Evolutionary conservation across 2,888 invertebrate species (phyloP).

Genomic region (Chloromyia formosa): DNA sequence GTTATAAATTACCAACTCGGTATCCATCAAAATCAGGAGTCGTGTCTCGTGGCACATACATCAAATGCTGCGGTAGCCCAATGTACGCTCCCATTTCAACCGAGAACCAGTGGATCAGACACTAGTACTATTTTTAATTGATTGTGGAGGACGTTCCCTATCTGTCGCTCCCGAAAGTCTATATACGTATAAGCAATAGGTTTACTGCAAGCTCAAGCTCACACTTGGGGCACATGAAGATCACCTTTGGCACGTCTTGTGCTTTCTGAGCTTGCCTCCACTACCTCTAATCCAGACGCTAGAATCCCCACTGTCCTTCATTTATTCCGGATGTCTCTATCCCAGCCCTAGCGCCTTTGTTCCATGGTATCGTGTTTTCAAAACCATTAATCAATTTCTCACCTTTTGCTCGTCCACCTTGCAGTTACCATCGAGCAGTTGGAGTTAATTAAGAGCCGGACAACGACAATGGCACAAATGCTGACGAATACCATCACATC

Average conservation of each 20-base stretch:
- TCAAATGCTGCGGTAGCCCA: neutral
- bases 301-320: no score
- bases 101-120: no score
- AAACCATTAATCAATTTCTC: conserved; percentile 38
- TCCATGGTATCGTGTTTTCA: neutral
- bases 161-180: no score
- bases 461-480: conserved; percentile 61
- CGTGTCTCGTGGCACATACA: neutral
- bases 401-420: conserved; percentile 26
- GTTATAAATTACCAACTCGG: conserved; percentile 10
- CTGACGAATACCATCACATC: conserved; percentile 60
- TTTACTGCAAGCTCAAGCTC: no score
- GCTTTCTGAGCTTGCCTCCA: no score
- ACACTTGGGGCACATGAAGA: no score
- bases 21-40: neutral
- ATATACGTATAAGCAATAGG: no score
- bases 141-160: no score
- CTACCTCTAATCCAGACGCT: no score
- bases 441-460: conserved; percentile 61
- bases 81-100: neutral
- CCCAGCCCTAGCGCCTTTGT: neutral
- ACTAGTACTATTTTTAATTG: no score
- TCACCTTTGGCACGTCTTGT: no score
- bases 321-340: no score
- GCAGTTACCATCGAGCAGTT: conserved; percentile 62